Conservation (phyloP, 2,888 invertebrate genomes). For the Mesorhabditis sp. region DNA sequence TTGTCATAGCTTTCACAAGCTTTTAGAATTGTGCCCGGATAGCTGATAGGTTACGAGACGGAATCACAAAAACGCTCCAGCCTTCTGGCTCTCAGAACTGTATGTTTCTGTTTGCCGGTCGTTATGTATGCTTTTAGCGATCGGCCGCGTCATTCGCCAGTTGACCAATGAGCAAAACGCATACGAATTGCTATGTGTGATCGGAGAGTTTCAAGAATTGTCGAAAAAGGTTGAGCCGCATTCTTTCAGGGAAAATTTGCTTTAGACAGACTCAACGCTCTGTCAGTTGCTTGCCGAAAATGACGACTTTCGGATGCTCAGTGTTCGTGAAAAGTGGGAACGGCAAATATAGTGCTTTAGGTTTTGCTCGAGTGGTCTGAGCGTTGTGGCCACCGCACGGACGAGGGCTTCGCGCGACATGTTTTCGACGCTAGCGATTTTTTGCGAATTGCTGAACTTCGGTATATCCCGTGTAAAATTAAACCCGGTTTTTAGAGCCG, state of each 20-base stretch:
- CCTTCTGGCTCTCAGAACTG: neutral
- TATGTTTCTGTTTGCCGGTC: neutral
- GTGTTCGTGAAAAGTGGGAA: neutral
- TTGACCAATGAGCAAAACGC: neutral
- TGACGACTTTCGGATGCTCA: neutral
- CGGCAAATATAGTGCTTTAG: neutral
- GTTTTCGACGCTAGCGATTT: neutral
- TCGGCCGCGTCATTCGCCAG: neutral
- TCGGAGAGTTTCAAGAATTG: neutral
- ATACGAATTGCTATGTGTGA: slow-evolving; percentile 1
- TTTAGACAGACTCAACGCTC: neutral
- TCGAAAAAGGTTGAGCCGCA: neutral
- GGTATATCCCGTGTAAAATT: neutral
- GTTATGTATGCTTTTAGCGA: neutral
- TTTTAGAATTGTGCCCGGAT: neutral
- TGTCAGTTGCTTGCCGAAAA: neutral
- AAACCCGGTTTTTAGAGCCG: neutral
- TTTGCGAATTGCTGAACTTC: neutral
- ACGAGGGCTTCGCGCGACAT: neutral
- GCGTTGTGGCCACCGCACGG: neutral
- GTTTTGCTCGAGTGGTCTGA: neutral
- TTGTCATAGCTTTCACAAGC: neutral
- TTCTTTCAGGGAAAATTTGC: neutral
- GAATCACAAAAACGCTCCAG: neutral
- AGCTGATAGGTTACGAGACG: neutral